Percentiles rank a stretch among this genome's conserved stretches.
Conservation (phyloP, 2,888 invertebrate species). For the Eupithecia subumbrata region DNA sequence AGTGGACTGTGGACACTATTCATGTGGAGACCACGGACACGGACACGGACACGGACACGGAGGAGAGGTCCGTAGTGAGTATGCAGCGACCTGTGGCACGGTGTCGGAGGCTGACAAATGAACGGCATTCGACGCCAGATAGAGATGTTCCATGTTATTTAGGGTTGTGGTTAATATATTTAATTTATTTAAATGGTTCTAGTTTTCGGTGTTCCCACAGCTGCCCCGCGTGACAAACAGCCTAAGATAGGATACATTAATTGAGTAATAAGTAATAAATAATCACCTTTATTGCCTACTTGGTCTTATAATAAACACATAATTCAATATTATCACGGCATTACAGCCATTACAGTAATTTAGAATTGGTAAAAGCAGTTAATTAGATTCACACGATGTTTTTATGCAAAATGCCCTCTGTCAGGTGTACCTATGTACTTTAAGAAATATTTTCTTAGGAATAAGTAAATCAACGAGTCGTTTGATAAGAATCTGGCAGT, state of each 20-base stretch:
- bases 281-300: neutral
- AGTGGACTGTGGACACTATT: neutral
- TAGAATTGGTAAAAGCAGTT: constrained; percentile 1
- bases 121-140: constrained; percentile 34
- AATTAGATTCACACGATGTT: neutral
- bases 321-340: neutral
- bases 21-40: no score
- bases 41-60: no score
- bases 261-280: constrained; percentile 11
- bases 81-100: neutral
- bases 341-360: neutral
- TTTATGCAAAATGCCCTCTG: neutral
- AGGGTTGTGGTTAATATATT: constrained; percentile 28
- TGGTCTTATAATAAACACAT: neutral
- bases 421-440: neutral
- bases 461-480: constrained; percentile 1
- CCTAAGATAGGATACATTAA: constrained; percentile 22
- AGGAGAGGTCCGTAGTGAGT: neutral
- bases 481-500: neutral
- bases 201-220: constrained; percentile 33
- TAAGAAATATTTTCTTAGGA: neutral
- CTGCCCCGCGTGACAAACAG: constrained; percentile 26
- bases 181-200: constrained; percentile 21
- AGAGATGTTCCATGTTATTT: constrained; percentile 34
- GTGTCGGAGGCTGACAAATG: constrained; percentile 28